phyloP scores from a whole-genome alignment of 2,797 vertebrate genomes.

The Sebastes paucispinis region DNA sequence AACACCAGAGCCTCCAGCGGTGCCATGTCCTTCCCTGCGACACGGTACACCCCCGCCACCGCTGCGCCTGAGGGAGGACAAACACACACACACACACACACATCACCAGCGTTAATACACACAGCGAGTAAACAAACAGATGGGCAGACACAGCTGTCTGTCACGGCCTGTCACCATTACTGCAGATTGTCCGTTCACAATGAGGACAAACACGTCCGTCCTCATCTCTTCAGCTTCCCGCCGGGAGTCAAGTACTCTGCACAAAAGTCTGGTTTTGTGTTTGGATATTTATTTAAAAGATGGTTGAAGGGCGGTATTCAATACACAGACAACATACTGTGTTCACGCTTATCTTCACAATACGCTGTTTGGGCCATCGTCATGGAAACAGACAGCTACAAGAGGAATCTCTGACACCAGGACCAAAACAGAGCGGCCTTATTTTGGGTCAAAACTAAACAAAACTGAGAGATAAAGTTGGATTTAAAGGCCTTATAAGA shows the following conservation, averaged over 20 bases:
- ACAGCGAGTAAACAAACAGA: slow-evolving; percentile 6
- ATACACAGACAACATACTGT: background rate
- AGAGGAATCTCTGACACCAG: background rate
- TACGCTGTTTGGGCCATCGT: background rate
- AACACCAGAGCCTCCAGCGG: slow-evolving; percentile 95
- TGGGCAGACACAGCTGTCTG: background rate
- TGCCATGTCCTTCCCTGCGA: slow-evolving; percentile 96
- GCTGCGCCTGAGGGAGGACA: slow-evolving; percentile 86
- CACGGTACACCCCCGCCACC: slow-evolving; percentile 96
- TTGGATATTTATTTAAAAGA: background rate
- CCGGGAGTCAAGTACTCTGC: background rate
- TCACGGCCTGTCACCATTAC: slow-evolving; percentile 2
- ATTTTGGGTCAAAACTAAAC: background rate
- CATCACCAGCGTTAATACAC: slow-evolving; percentile 8
- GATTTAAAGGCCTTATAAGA: background rate
- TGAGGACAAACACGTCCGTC: slow-evolving; percentile 11
- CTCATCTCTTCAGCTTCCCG: background rate
- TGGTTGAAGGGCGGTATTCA: background rate
- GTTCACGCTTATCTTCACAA: background rate
- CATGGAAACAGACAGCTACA: slow-evolving; percentile 21
- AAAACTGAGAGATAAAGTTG: background rate
- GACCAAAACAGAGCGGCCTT: background rate
- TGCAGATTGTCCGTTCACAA: background rate
- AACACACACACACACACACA: background rate
- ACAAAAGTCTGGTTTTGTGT: background rate